phyloP scores from a whole-genome alignment of 2,797 vertebrate species.

The Graptemys geographica region DNA sequence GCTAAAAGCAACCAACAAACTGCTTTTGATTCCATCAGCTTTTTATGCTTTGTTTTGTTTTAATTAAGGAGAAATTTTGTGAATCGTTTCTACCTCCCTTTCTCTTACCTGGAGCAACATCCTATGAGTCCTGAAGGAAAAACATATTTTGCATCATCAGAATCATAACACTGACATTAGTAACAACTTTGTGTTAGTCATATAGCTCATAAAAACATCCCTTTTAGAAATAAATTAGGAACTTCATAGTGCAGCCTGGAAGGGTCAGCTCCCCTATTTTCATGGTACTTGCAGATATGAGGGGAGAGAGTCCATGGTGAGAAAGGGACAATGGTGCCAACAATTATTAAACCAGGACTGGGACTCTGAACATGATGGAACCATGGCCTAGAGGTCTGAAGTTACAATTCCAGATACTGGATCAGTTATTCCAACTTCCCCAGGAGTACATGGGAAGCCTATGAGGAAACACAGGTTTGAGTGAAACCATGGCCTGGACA shows the following conservation, averaged over 20 bases:
- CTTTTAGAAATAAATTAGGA: not conserved
- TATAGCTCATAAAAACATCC: not conserved
- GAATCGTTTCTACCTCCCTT: not conserved
- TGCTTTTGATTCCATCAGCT: not conserved
- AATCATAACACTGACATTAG: not conserved
- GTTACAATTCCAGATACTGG: not conserved
- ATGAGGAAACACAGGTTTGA: not conserved
- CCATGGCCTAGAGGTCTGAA: not conserved
- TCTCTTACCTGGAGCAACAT: not conserved
- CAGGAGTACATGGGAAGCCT: not conserved
- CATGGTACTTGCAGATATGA: not conserved
- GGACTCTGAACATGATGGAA: not conserved
- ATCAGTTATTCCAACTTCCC: not conserved
- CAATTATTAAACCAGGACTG: not conserved
- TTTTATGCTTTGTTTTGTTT: not conserved
- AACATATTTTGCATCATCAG: not conserved
- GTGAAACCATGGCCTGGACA: not conserved
- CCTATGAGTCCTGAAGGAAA: not conserved
- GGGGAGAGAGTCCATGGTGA: not conserved
- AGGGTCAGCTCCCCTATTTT: not conserved
- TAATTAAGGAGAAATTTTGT: not conserved
- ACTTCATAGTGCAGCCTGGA: not conserved
- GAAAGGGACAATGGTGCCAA: no score
- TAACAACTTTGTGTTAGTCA: not conserved
- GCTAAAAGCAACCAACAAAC: not conserved